Evolutionary conservation across 2,888 invertebrate species (phyloP).

Genomic region (Phyto melanocephala): DNA sequence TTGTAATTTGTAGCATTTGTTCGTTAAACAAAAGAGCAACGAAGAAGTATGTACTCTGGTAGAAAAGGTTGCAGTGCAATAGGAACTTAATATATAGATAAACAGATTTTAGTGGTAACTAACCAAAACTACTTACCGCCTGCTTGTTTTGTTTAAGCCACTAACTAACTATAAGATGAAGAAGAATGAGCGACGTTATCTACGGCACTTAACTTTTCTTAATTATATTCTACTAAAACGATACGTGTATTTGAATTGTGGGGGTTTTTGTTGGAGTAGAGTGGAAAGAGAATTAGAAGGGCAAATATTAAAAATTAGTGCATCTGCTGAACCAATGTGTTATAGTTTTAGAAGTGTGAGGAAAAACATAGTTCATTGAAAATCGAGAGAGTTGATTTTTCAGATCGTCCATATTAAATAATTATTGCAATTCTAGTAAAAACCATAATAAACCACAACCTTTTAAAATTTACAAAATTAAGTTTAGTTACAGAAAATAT

Average conservation of each 20-base stretch:
- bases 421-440: no score
- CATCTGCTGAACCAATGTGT: no score
- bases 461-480: no score
- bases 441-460: no score
- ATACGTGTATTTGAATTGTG: neutral
- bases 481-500: no score
- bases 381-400: no score
- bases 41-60: neutral
- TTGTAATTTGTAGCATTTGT: conserved; percentile 62
- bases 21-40: conserved; percentile 53
- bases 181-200: conserved; percentile 14
- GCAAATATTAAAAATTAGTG: no score
- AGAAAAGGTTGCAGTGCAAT: neutral
- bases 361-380: no score
- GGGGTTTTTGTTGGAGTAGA: neutral
- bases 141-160: no score
- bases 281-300: no score
- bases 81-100: conserved; percentile 41
- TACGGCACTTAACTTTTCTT: conserved; percentile 39
- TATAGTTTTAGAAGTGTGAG: no score
- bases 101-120: conserved; percentile 28
- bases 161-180: neutral
- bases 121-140: neutral
- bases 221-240: conserved; percentile 1
- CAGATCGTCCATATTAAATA: no score